phyloP scores from a whole-genome alignment of 2,888 invertebrate species.

The Parascotia fuliginaria region DNA sequence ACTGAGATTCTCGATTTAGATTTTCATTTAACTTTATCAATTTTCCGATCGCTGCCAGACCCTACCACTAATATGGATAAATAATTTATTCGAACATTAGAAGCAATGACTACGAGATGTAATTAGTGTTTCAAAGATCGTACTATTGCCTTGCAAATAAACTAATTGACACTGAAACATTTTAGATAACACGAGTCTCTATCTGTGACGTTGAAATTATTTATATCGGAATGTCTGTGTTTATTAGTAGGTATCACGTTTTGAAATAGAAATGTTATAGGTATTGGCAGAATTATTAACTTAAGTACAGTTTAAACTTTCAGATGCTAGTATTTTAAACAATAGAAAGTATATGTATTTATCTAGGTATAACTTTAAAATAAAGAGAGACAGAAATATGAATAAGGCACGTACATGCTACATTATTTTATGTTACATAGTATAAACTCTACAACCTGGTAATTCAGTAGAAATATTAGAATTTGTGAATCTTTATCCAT shows the following conservation, averaged over 20 bases:
- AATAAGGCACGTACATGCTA: no score
- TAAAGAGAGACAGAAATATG: no score
- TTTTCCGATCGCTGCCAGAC: slow-evolving; percentile 29
- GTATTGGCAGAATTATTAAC: neutral
- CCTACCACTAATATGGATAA: slow-evolving; percentile 27
- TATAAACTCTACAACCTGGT: no score
- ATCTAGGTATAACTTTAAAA: no score
- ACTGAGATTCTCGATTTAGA: slow-evolving; percentile 39
- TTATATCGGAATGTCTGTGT: slow-evolving; percentile 24
- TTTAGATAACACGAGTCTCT: slow-evolving; percentile 35
- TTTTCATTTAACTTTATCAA: slow-evolving; percentile 43
- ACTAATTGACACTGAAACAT: slow-evolving; percentile 41
- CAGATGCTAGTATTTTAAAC: no score
- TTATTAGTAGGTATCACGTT: slow-evolving; percentile 25
- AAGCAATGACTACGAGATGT: slow-evolving; percentile 23
- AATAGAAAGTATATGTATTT: no score
- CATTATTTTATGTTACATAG: no score
- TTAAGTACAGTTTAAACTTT: no score
- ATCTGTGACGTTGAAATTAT: slow-evolving; percentile 33
- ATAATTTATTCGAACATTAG: slow-evolving; percentile 31
- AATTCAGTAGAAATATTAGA: no score
- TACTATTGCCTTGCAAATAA: slow-evolving; percentile 30
- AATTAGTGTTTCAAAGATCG: slow-evolving; percentile 30
- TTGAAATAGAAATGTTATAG: slow-evolving; percentile 4
- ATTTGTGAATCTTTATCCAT: no score